These are phyloP conservation scores for Leptinotarsa undecemlineata DNA, from an alignment of 1,140 invertebrate species.

Conservation along the genomic window DNA sequence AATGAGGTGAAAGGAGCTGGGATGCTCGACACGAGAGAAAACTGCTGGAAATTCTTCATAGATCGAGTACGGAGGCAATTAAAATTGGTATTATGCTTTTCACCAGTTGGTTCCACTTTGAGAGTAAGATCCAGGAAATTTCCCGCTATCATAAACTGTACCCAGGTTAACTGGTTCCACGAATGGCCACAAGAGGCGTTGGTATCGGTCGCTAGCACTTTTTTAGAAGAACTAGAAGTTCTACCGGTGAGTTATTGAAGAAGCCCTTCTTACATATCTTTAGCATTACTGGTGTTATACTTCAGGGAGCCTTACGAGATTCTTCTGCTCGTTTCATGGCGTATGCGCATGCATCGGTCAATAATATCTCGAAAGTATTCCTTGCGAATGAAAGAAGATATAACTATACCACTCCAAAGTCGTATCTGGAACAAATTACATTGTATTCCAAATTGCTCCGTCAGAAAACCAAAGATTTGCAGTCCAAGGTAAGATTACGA, in stretches of 20 bases:
- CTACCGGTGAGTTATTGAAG: slow-evolving; percentile 66
- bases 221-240: slow-evolving; percentile 80
- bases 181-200: slow-evolving; percentile 97
- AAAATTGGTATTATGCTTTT: slow-evolving; percentile 92
- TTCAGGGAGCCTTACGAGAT: slow-evolving; percentile 67
- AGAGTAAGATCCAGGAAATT: slow-evolving; percentile 91
- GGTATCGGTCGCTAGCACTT: slow-evolving; percentile 88
- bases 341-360: slow-evolving; percentile 91
- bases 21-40: slow-evolving; percentile 87
- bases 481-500: slow-evolving; percentile 61
- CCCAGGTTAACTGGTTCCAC: slow-evolving; percentile 96
- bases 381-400: slow-evolving; percentile 87
- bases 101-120: slow-evolving; percentile 89
- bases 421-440: slow-evolving; percentile 93
- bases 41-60: slow-evolving; percentile 98
- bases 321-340: slow-evolving; percentile 92
- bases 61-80: slow-evolving; percentile 88
- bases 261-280: neutral
- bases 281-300: neutral
- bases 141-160: slow-evolving; percentile 93
- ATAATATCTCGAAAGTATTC: slow-evolving; percentile 84
- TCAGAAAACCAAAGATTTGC: slow-evolving; percentile 80
- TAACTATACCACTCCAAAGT: slow-evolving; percentile 97
- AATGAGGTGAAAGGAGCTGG: slow-evolving; percentile 89
- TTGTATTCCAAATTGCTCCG: slow-evolving; percentile 86